phyloP scores from a whole-genome alignment of 2,888 invertebrate genomes.

The Rhodophaea formosa region DNA sequence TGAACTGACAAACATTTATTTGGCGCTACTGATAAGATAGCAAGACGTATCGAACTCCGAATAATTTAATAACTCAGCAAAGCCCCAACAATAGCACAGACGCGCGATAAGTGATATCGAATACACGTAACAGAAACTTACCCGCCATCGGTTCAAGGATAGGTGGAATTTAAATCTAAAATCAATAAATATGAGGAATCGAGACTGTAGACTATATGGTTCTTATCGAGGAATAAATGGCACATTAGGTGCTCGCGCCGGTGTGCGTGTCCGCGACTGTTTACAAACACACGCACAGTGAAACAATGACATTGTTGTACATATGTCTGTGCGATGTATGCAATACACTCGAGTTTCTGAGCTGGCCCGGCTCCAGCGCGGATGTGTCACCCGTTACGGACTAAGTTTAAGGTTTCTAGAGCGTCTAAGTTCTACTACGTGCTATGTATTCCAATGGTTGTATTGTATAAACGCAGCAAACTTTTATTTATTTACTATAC shows the following conservation, averaged over 20 bases:
- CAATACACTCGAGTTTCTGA: constrained; percentile 45
- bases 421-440: not conserved
- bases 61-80: constrained; percentile 26
- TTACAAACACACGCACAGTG: constrained; percentile 61
- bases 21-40: constrained; percentile 58
- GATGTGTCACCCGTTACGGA: constrained; percentile 17
- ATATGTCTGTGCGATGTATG: constrained; percentile 52
- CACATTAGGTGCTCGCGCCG: constrained; percentile 36
- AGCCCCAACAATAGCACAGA: constrained; percentile 21
- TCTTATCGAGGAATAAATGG: constrained; percentile 60
- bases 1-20: constrained; percentile 45
- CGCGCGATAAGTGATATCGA: not conserved
- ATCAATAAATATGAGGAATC: constrained; percentile 68
- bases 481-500: no score
- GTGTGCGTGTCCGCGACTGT: constrained; percentile 52
- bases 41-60: constrained; percentile 34
- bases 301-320: constrained; percentile 71
- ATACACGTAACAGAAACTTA: constrained; percentile 44
- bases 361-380: constrained; percentile 40
- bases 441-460: not conserved
- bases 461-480: not conserved
- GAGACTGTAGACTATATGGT: constrained; percentile 60
- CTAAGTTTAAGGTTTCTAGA: not conserved
- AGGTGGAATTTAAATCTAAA: constrained; percentile 57
- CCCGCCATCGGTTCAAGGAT: constrained; percentile 76